Evolutionary conservation across 2,888 invertebrate species (phyloP).

Genomic region (Dexiosoma caninum): DNA sequence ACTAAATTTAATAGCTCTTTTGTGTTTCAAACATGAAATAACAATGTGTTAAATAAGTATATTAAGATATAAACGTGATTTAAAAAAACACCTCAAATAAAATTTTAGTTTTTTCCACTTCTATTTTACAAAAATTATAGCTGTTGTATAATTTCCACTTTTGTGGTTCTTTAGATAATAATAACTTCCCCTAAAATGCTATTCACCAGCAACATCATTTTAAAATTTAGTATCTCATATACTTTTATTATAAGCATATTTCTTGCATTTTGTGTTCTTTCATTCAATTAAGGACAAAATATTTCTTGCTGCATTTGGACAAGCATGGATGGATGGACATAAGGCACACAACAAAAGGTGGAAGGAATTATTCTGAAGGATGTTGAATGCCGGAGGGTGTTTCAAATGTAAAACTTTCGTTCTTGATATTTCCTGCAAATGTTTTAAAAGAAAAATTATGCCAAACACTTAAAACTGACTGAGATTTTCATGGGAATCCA

Average conservation of each 20-base stretch:
- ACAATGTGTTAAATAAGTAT: no score
- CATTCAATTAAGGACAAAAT: conserved; percentile 9
- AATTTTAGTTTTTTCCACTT: background rate
- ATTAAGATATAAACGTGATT: no score
- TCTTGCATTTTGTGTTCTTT: background rate
- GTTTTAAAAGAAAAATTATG: conserved; percentile 28
- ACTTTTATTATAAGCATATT: conserved; percentile 20
- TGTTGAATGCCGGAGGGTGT: conserved; percentile 1
- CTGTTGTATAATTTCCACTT: background rate
- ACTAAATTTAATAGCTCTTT: no score
- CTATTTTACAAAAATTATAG: no score
- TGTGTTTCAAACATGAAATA: no score
- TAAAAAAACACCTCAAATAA: no score
- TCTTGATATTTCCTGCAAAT: conserved; percentile 28
- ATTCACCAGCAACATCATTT: conserved; percentile 6
- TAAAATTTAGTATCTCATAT: conserved; percentile 15
- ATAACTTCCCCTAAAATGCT: conserved; percentile 1
- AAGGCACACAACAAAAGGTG: conserved; percentile 5
- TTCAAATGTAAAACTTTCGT: background rate
- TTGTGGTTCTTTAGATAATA: conserved; percentile 4
- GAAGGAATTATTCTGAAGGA: background rate
- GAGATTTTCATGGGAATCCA: conserved; percentile 10
- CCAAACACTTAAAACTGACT: conserved; percentile 18
- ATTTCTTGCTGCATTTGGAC: background rate
- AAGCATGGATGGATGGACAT: background rate